phyloP scores from a whole-genome alignment of 2,797 vertebrate genomes.

The Gadopsis bispinosus region DNA sequence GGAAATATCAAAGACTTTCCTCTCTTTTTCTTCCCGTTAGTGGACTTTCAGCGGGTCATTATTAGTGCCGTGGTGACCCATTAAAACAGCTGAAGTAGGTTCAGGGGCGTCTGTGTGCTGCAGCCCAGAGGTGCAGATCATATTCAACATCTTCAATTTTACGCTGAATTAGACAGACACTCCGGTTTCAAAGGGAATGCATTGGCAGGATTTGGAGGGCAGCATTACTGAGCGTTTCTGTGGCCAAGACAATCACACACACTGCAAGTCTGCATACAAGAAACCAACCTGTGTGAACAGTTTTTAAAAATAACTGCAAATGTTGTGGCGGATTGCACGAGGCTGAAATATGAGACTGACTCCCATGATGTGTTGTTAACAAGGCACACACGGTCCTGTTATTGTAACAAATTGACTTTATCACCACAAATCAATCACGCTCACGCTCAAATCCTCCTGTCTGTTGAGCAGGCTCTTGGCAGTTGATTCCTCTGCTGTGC shows the following conservation, averaged over 20 bases:
- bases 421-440: slow-evolving; percentile 28
- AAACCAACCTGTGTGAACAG: slow-evolving; percentile 9
- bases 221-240: slow-evolving; percentile 33
- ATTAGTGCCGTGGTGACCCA: slow-evolving; percentile 24
- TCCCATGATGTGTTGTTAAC: neutral
- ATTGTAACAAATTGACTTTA: slow-evolving; percentile 4
- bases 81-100: slow-evolving; percentile 46
- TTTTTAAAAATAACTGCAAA: neutral
- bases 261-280: neutral
- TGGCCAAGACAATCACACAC: slow-evolving; percentile 30
- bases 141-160: slow-evolving; percentile 56
- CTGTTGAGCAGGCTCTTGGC: slow-evolving; percentile 40
- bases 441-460: slow-evolving; percentile 9
- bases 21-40: slow-evolving; percentile 53
- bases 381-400: slow-evolving; percentile 3
- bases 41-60: slow-evolving; percentile 30
- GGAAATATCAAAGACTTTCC: slow-evolving; percentile 64
- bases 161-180: slow-evolving; percentile 65
- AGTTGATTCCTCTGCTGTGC: slow-evolving; percentile 33
- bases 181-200: slow-evolving; percentile 67
- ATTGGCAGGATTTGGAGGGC: slow-evolving; percentile 54
- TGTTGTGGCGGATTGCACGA: neutral
- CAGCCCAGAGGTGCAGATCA: slow-evolving; percentile 45
- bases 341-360: slow-evolving; percentile 20
- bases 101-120: slow-evolving; percentile 13